Evolutionary conservation across 1,140 invertebrate species (phyloP).

Genomic region (Camponotus pennsylvanicus): DNA sequence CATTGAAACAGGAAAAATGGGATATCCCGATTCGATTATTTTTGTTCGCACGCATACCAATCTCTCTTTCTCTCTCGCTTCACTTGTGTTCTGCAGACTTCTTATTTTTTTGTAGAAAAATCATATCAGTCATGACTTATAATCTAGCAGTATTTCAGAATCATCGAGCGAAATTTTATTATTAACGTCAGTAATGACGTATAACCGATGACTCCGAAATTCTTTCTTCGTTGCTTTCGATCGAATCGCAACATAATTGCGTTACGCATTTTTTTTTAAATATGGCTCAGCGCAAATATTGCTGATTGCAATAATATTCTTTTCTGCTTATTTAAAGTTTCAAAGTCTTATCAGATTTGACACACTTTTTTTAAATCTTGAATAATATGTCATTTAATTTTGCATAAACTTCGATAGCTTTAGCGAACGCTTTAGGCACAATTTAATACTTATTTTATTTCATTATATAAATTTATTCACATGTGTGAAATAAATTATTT

Average conservation of each 20-base stretch:
- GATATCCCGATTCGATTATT: slow-evolving; percentile 49
- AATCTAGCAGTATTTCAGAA: slow-evolving; percentile 31
- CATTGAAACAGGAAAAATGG: slow-evolving; percentile 61
- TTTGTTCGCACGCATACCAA: not conserved
- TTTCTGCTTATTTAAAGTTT: not conserved
- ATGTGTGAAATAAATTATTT: not conserved
- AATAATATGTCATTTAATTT: not conserved
- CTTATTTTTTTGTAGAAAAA: not conserved
- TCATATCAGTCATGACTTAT: slow-evolving; percentile 7
- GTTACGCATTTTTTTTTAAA: not conserved
- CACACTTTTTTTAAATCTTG: not conserved
- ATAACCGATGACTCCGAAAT: slow-evolving; percentile 10
- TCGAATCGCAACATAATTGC: not conserved
- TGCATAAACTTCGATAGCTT: slow-evolving; percentile 1
- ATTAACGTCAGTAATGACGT: slow-evolving; percentile 25
- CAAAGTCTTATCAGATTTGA: not conserved
- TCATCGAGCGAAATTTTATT: slow-evolving; percentile 11
- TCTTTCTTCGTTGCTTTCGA: not conserved
- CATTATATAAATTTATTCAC: not conserved
- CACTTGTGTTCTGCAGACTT: not conserved
- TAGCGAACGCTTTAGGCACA: not conserved
- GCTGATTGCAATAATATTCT: not conserved
- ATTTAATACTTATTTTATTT: slow-evolving; percentile 20
- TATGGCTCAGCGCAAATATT: not conserved
- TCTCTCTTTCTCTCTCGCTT: not conserved